Evolutionary conservation across 2,888 invertebrate species (phyloP).

Genomic region (Cybosia mesomella): DNA sequence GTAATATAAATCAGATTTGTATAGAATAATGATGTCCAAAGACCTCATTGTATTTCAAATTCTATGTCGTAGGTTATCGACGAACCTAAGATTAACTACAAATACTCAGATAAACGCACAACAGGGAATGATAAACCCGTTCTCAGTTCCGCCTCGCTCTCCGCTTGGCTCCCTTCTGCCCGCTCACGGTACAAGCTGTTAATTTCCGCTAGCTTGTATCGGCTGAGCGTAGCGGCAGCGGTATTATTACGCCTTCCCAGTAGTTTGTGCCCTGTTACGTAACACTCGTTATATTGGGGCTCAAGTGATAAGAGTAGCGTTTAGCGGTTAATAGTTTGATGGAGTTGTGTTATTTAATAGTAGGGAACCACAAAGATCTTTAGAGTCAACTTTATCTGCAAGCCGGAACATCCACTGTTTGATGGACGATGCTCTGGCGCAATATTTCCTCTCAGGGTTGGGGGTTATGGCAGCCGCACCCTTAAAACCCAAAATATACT

Average conservation of each 20-base stretch:
- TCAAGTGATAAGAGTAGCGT: slow-evolving; percentile 36
- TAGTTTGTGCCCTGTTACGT: slow-evolving; percentile 81
- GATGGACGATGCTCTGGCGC: too few relatives aligned
- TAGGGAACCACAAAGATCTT: not conserved
- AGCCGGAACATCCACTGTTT: too few relatives aligned
- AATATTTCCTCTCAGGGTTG: too few relatives aligned
- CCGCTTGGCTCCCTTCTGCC: slow-evolving; percentile 60
- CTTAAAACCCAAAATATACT: too few relatives aligned
- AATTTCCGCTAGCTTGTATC: slow-evolving; percentile 84
- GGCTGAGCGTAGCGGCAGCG: slow-evolving; percentile 70
- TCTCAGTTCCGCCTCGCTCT: slow-evolving; percentile 62
- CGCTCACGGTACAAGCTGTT: slow-evolving; percentile 76
- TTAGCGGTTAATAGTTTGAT: not conserved
- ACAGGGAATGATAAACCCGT: slow-evolving; percentile 69
- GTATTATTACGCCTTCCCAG: slow-evolving; percentile 82
- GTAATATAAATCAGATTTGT: too few relatives aligned
- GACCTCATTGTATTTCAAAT: slow-evolving; percentile 6
- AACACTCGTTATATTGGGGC: slow-evolving; percentile 61
- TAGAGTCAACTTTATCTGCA: not conserved
- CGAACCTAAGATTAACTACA: slow-evolving; percentile 41
- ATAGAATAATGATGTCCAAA: not conserved
- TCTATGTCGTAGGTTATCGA: slow-evolving; percentile 31
- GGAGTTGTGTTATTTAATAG: too few relatives aligned
- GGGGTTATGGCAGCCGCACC: too few relatives aligned
- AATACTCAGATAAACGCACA: slow-evolving; percentile 44